Evolutionary conservation across 2,797 vertebrate species (phyloP), one percentile per base, ranked within the genome.

Genomic region (Oophaga sylvatica): DNA sequence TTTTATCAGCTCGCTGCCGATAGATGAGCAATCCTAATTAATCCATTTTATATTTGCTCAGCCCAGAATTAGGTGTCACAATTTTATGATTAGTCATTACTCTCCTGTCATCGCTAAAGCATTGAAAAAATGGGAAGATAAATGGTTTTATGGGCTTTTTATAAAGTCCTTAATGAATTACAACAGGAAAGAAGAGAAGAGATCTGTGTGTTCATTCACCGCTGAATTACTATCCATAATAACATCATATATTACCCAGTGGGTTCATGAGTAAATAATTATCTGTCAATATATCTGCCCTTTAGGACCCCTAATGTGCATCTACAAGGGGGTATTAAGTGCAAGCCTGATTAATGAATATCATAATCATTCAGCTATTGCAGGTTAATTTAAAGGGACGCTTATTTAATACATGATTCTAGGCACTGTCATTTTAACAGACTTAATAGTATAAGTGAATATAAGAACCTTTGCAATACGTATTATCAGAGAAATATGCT

Each of bases 41-140:
- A 87, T 86, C 80, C 73, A 63, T 89, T 87, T 83, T 86, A 79
- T 53, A 83, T 89, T 88, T 90, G 59, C 71, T 76, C 31, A 80
- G 70, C 76, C 80, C 76, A 80, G 80, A 90, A 90, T 83, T 80
- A 81, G 76, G 81, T 90, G 84, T 87, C 88, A 87, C 84, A 89
- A 83, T 87, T 81, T 89, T 83, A 86, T 89, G 88, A 89, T 89
- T 70, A 89, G 73, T 89, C 80, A 89, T 89, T 89, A 89, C 88
- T 89, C 84, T 87, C 57, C 84, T 89, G 88, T 87, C 88, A 83
- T 83, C 75, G 78, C 80, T 83, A 89, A 89, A 87, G 65, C 76
- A 73, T 65, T 83, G 65, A 53, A 77, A 82, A 89, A 89, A 89
- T 89, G 80, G 83, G 86, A 89, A 86, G 84, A 85, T 83, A 87